Evolutionary conservation across 1,140 invertebrate species (phyloP).

Genomic region (Battus philenor): DNA sequence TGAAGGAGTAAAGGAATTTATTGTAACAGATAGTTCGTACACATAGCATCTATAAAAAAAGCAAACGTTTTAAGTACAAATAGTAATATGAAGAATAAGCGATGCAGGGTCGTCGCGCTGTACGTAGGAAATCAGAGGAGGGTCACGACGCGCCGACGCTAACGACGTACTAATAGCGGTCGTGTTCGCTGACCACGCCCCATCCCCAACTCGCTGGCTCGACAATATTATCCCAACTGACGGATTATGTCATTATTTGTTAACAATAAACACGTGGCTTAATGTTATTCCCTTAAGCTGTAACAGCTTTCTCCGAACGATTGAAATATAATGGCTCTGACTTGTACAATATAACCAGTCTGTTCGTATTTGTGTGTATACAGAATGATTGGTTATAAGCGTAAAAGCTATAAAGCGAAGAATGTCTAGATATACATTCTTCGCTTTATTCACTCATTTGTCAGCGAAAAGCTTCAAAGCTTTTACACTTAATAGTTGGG

Average conservation of each 20-base stretch:
- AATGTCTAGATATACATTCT: too few species aligned
- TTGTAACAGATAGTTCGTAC: too few species aligned
- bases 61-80: slow-evolving; percentile 5
- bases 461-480: too few species aligned
- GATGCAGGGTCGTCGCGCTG: slow-evolving; percentile 21
- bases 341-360: slow-evolving; percentile 6
- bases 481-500: too few species aligned
- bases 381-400: too few species aligned
- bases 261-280: slow-evolving; percentile 15
- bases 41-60: too few species aligned
- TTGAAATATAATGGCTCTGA: slow-evolving; percentile 9
- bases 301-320: slow-evolving; percentile 15
- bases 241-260: slow-evolving; percentile 25
- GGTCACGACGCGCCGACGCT: slow-evolving; percentile 50
- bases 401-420: too few species aligned
- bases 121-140: slow-evolving; percentile 45
- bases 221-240: slow-evolving; percentile 35
- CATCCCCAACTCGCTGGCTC: slow-evolving; percentile 14
- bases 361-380: too few species aligned
- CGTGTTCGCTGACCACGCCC: slow-evolving; percentile 21
- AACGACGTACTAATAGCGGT: slow-evolving; percentile 63
- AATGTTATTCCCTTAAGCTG: slow-evolving; percentile 10
- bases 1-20: too few species aligned
- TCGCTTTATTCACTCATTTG: too few species aligned
- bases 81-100: slow-evolving; percentile 10